Evolutionary conservation across 1,140 invertebrate species (phyloP), one percentile per base, ranked within the genome.

Genomic region (Leptinotarsa undecemlineata): DNA sequence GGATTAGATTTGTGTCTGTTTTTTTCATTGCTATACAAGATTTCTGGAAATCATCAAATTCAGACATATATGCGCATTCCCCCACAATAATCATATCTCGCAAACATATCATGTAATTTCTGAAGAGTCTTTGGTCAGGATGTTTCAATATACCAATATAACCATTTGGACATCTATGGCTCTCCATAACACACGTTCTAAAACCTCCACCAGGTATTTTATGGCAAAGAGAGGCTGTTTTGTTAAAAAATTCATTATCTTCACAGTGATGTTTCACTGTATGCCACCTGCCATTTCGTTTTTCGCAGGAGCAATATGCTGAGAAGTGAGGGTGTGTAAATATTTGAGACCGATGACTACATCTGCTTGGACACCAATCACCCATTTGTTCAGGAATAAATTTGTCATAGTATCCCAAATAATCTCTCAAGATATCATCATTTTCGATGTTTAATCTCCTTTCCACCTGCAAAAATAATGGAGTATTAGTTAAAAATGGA

Each of bases 21-120:
- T 21, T 33, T 17, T 23, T 21, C 19, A 72, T 11, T 20, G 20
- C 20, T 11, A 47, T 23, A 21, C 73, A 74, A 26, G 17, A 19
- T 42, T 63, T 62, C 47, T 47, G 11, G n/a, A 17, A n/a, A 63
- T 71, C 26, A 47, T 74, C 66, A 33, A 61, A 74, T n/a, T 71
- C 42, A 17, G 20, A 13, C 23, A 33, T 21, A 14, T n/a, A 20
- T 13, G 26, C 23, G 26, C 73, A 74, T 63, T 64, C 60, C 4
- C 47, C 67, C 26, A 74, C 68, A 19, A 74, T 51, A 6, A 71
- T 61, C 47, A 23, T 61, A 19, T 71, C 13, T 15, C 14, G 4
- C 48, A 68, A n/a, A 33, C 75, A 76, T 42, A 76, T 48, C 47
- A 76, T 19, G 33, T 76, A 76, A 48, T 61, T 47, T 20, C 69